Conservation (phyloP, 92 coral and sea anemone genomes). For the Pocillopora meandrina region DNA sequence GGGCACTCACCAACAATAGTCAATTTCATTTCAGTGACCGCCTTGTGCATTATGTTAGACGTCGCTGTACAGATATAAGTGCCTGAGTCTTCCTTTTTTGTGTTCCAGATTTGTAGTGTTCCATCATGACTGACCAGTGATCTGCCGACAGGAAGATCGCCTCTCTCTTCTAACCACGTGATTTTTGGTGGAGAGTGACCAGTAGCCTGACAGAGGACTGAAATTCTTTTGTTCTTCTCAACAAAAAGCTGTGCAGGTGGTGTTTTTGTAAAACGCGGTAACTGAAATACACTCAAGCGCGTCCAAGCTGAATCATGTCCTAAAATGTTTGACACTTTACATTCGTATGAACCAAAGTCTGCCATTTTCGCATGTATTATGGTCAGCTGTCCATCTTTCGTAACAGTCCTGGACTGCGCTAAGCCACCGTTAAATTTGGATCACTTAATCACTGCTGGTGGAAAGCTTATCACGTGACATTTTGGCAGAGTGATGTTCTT, state of each 20-base stretch:
- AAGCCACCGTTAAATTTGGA: background rate
- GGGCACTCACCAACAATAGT: too few species aligned
- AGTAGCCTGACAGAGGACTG: background rate
- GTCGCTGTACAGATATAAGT: background rate
- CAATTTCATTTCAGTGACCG: too few species aligned
- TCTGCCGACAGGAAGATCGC: background rate
- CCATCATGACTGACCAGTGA: background rate
- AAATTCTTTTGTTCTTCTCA: background rate
- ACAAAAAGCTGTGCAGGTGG: background rate
- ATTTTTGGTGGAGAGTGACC: background rate
- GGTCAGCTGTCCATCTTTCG: background rate
- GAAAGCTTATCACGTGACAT: constrained; percentile 22
- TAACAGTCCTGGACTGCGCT: background rate
- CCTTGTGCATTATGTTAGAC: background rate
- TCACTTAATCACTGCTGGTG: constrained; percentile 2
- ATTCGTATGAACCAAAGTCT: constrained; percentile 7
- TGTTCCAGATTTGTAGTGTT: background rate
- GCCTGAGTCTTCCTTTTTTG: background rate
- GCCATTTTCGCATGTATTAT: background rate
- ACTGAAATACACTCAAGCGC: background rate
- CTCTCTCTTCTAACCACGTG: background rate
- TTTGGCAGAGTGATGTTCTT: background rate
- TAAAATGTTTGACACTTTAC: constrained; percentile 10
- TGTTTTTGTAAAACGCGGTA: background rate
- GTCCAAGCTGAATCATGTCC: constrained; percentile 5